Conservation (phyloP, 2,797 vertebrate species). For the Hyperoplus immaculatus region DNA sequence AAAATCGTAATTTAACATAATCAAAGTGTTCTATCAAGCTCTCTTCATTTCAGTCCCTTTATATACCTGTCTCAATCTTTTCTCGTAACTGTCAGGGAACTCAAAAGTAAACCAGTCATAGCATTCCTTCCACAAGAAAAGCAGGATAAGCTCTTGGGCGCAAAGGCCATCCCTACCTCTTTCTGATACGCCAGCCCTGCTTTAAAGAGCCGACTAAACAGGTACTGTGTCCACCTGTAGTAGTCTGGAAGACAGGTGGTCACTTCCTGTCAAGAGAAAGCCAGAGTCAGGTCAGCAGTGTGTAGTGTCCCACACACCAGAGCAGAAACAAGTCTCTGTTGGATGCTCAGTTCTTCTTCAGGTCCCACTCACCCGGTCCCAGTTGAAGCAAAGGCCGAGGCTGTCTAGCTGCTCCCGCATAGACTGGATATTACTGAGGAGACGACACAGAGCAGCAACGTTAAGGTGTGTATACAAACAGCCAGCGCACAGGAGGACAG, state of each 20-base stretch:
- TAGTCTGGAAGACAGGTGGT: conserved; percentile 95
- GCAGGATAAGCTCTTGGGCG: conserved; percentile 6
- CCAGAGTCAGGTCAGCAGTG: conserved; percentile 33
- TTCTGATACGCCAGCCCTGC: conserved; percentile 96
- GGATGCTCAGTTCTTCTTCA: conserved; percentile 12
- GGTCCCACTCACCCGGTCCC: conserved; percentile 89
- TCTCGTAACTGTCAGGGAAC: conserved; percentile 24
- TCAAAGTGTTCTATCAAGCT: conserved; percentile 37
- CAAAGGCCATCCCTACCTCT: conserved; percentile 87
- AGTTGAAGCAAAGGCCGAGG: conserved; percentile 95
- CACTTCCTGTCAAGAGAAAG: conserved; percentile 88
- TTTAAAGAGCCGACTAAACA: conserved; percentile 95
- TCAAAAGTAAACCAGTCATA: conserved; percentile 29
- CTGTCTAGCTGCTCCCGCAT: conserved; percentile 94
- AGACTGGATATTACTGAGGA: conserved; percentile 91
- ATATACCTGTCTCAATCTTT: conserved; percentile 51
- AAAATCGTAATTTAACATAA: conserved; percentile 59
- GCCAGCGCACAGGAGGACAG: neutral
- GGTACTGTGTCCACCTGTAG: conserved; percentile 97
- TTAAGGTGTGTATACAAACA: neutral
- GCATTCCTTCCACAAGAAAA: conserved; percentile 35
- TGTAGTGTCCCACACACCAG: neutral
- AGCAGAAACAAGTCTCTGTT: neutral
- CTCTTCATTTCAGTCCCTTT: conserved; percentile 21
- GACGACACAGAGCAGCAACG: neutral